Evolutionary conservation across 2,797 vertebrate species (phyloP), one percentile per base, ranked within the genome.

Genomic region (Ctenochaetus hawaiiensis): DNA sequence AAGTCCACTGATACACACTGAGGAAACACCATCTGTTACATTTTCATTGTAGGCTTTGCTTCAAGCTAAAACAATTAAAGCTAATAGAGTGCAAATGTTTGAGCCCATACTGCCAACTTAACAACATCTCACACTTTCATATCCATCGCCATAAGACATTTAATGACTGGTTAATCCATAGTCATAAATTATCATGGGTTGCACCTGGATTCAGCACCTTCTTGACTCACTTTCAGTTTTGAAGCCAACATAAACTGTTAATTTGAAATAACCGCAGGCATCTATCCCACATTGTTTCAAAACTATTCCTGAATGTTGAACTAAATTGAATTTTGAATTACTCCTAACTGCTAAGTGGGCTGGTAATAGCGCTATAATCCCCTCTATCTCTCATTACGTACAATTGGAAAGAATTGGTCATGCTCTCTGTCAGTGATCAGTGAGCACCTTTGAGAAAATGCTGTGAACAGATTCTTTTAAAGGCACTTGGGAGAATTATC

Each of bases 11-110:
- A 86, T 67, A 71, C 75, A 83, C 78, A 79, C 72, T 0, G 56
- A 85, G 81, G 81, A 87, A 85, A 84, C 75, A 51, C 90, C 93
- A 94, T 92, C 93, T 93, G 90, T 87, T 91, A 82, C 79, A n/a
- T 86, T 90, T 89, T 90, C 88, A 87, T 92, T 91, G 89, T 72
- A 75, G 83, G 86, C 84, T 89, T 93, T 92, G 90, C 91, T 91
- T 89, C 81, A 78, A 79, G 89, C 85, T 83, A 91, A 94, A 85
- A 92, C 87, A 91, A 91, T 93, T 93, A 89, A 86, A 93, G 84
- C 83, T 94, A 92, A 94, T 90, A 87, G 89, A 89, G 86, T 85
- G 86, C 88, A 93, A 94, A 93, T 92, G 88, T 93, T 88, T 87
- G 75, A 91, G 89, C 78, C 88, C 13, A 13, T 56, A 52, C 74